These are phyloP conservation scores for Montipora sp. DNA, from an alignment of 64 coral and sea anemone genomes.

Conservation along the genomic window DNA sequence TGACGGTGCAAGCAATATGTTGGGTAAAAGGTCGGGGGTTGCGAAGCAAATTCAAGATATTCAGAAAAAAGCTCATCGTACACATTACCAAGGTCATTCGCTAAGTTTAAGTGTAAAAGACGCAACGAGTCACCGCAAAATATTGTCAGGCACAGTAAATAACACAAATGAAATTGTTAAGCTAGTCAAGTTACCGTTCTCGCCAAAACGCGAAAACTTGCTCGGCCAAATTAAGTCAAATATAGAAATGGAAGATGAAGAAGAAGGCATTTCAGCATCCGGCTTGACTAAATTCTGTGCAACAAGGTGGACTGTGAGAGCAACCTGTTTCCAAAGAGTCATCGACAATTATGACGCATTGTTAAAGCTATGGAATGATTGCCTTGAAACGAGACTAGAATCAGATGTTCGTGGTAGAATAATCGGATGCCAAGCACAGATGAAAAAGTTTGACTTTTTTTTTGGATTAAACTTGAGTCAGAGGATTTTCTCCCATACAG, in stretches of 20 bases:
- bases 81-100: constrained; percentile 26
- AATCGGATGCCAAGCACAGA: too few species aligned
- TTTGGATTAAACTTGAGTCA: too few species aligned
- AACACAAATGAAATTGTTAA: constrained; percentile 47
- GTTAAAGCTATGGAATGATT: too few species aligned
- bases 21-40: constrained; percentile 8
- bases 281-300: constrained; percentile 2
- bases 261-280: constrained; percentile 21
- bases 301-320: constrained; percentile 30
- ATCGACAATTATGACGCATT: too few species aligned
- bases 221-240: constrained; percentile 53
- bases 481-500: too few species aligned
- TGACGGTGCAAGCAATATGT: constrained; percentile 54
- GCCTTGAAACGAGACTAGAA: too few species aligned
- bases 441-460: too few species aligned
- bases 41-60: constrained; percentile 34
- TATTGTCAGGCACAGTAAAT: constrained; percentile 4
- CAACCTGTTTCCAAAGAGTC: not conserved
- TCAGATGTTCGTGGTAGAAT: too few species aligned
- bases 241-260: constrained; percentile 12
- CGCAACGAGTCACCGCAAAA: not conserved
- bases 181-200: constrained; percentile 27
- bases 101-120: constrained; percentile 39
- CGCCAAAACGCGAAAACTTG: constrained; percentile 31
- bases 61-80: constrained; percentile 30